phyloP scores from a whole-genome alignment of 2,113 vertebrate species.

The Aspiorhynchus laticeps region DNA sequence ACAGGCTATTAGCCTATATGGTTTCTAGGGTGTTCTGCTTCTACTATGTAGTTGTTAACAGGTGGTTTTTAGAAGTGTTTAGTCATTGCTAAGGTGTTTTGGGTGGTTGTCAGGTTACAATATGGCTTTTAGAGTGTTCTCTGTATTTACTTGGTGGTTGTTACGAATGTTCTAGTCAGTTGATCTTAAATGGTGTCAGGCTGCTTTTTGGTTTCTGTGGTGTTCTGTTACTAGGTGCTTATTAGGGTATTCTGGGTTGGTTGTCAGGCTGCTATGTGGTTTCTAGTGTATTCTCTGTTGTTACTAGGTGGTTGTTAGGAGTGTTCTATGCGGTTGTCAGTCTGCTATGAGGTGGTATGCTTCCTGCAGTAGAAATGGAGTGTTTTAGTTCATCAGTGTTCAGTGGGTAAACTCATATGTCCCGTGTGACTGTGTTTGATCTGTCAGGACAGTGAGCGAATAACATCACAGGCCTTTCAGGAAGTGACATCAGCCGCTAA shows the following conservation, averaged over 20 bases:
- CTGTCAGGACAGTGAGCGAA: background rate
- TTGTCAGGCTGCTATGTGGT: background rate
- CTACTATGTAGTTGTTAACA: too few relatives aligned
- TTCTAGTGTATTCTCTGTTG: background rate
- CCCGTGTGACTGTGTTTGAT: background rate
- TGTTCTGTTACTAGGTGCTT: too few relatives aligned
- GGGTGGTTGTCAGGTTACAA: too few relatives aligned
- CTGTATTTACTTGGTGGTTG: too few relatives aligned
- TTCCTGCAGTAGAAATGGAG: background rate
- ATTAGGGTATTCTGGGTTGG: background rate
- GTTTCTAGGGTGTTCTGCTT: background rate
- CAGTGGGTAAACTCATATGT: background rate
- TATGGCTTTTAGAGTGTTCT: too few relatives aligned
- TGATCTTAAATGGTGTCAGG: background rate
- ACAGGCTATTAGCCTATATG: background rate
- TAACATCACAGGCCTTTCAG: slow-evolving; percentile 6
- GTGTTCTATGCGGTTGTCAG: background rate
- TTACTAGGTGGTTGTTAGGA: background rate
- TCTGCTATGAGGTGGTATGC: background rate
- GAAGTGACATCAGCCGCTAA: slow-evolving; percentile 5
- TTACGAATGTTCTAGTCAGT: too few relatives aligned
- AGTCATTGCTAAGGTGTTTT: background rate
- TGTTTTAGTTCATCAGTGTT: background rate
- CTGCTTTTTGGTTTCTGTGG: background rate
- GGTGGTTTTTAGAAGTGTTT: background rate